A percentile compares a stretch with the other conserved stretches of the same genome.
Evolutionary conservation across 1,140 invertebrate species (phyloP).

Genomic region (Aphaenogaster ashmeadi): DNA sequence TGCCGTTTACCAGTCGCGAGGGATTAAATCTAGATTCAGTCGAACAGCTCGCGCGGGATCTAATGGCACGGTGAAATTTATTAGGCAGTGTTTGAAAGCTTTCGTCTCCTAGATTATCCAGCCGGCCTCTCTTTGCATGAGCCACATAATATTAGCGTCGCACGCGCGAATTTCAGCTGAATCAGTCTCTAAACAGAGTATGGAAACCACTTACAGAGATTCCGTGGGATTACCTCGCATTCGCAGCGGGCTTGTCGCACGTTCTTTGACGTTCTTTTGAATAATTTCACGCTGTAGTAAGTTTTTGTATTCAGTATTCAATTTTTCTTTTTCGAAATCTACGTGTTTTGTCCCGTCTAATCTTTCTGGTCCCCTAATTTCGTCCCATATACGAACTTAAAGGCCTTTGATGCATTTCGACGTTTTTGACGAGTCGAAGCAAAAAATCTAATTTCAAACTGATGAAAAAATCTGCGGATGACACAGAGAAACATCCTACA

Average conservation of each 20-base stretch:
- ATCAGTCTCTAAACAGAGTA: constrained; percentile 26
- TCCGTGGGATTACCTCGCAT: not conserved
- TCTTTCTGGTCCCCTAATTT: not conserved
- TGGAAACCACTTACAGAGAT: not conserved
- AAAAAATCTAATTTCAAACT: not conserved
- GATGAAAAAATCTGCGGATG: not conserved
- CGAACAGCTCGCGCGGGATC: not conserved
- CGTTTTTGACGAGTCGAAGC: not conserved
- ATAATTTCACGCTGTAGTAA: not conserved
- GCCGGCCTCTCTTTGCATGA: constrained; percentile 8
- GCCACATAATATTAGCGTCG: not conserved
- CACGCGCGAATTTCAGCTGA: constrained; percentile 27
- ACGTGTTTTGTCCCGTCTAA: not conserved
- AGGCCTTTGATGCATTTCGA: not conserved
- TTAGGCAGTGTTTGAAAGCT: constrained; percentile 16
- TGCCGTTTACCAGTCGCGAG: not conserved
- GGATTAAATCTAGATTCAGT: constrained; percentile 30
- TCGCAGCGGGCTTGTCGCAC: not conserved
- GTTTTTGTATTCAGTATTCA: not conserved
- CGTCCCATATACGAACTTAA: not conserved
- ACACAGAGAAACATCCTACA: not conserved
- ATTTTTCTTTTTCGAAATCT: not conserved
- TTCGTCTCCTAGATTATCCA: constrained; percentile 29
- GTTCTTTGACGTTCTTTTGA: not conserved
- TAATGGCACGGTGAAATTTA: constrained; percentile 31